Evolutionary conservation across 2,888 invertebrate genomes (phyloP), one percentile per base, ranked within the genome.

Genomic region (Tenthredo distinguenda): DNA sequence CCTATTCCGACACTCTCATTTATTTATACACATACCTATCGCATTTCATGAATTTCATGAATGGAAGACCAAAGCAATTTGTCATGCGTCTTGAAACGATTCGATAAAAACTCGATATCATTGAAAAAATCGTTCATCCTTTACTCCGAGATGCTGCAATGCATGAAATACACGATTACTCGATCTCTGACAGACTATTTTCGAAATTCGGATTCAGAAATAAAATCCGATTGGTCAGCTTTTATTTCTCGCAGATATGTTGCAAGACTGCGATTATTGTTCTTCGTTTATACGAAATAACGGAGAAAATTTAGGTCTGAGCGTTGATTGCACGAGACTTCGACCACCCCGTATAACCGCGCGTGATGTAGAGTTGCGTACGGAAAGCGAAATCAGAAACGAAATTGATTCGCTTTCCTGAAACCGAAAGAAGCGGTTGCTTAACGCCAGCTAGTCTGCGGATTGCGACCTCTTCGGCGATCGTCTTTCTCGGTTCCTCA

Each of bases 341-440:
- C 12, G 34, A 68, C 68, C 68, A 34, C 68, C 6, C 68, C 18
- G 74, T 43, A 43, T 47, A 74, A 18, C 1, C 4, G 77, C 50
- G n/a, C 58, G 21, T 65, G 81, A 68, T 83, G 40, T 12, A 40
- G 47, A 47, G 31, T 71, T 65, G 83, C 83, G 83, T 71, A 83
- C 71, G 68, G 71, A 83, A 83, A 83, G 83, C 83, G 83, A 83
- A 83, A 83, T 71, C 83, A 31, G 43, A 68, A 83, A 62, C 50
- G 83, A 83, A 83, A 83, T 83, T 83, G 83, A 83, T 83, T 83
- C 83, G 83, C 83, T 83, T 83, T 83, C 83, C 83, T 83, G 68
- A 83, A 83, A 83, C 68, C 65, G 68, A 83, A 71, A 71, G 65
- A 83, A 83, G 83, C 68, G 68, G 68, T 83, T 83, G 83, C 83